A percentile compares a stretch with the other conserved stretches of the same genome.
These are phyloP conservation scores for Protaetia brevitarsis DNA, from an alignment of 1,140 invertebrate species.

Conservation along the genomic window DNA sequence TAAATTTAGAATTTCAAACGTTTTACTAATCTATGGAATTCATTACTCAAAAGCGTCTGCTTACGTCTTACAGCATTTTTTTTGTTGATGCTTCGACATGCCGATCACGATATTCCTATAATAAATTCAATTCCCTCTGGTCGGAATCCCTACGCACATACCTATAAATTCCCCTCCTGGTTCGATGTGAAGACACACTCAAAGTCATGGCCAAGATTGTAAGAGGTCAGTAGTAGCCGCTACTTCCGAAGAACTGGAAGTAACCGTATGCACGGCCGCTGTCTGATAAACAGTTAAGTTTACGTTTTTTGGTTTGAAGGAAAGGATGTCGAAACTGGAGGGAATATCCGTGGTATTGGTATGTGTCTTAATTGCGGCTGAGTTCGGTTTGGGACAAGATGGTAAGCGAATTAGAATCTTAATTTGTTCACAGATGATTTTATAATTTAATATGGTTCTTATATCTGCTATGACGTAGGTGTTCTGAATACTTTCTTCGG, in stretches of 20 bases:
- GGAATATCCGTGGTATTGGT: not conserved
- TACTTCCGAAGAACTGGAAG: conserved; percentile 19
- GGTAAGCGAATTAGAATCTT: not conserved
- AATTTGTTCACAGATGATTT: not conserved
- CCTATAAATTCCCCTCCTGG: conserved; percentile 17
- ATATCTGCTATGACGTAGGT: too few relatives aligned
- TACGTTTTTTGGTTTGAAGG: not conserved
- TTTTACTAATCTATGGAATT: too few relatives aligned
- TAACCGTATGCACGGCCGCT: not conserved
- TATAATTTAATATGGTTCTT: too few relatives aligned
- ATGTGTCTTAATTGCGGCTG: not conserved
- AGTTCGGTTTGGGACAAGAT: not conserved
- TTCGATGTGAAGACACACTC: not conserved
- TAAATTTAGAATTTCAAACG: too few relatives aligned
- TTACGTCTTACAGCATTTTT: too few relatives aligned
- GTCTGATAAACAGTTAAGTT: not conserved
- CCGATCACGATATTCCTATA: too few relatives aligned
- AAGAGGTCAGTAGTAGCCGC: conserved; percentile 32
- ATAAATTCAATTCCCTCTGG: conserved; percentile 1
- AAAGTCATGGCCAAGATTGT: conserved; percentile 33
- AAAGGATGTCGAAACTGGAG: conserved; percentile 16
- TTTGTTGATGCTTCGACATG: too few relatives aligned
- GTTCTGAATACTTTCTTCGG: too few relatives aligned
- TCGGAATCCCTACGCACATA: not conserved
- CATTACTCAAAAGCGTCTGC: too few relatives aligned